Base-by-base conservation (phyloP, 2,888 invertebrate species). In the Apamea epomidion region DNA sequence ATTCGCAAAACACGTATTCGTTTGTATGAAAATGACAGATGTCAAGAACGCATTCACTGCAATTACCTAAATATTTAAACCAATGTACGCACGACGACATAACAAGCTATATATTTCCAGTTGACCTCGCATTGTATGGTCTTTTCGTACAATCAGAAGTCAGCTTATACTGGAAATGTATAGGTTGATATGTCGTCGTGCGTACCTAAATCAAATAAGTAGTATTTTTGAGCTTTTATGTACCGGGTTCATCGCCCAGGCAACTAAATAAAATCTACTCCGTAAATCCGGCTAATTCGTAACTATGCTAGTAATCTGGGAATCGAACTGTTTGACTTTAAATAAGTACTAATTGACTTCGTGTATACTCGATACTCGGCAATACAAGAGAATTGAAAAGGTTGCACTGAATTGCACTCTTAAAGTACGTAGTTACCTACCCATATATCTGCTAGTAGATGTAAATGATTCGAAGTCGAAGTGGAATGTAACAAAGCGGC, bases 401-500 rank as follows among this genome's bases (percentile, higher is more conserved):
- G 18, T 72, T 72, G 72, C 18, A 42, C 12, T 42, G 12, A n/a
- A n/a, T n/a, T 42, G 32, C n/a, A 75, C 18, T 78, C 32, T 62
- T 51, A 42, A 42, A 64, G 45, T 25, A 37, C 37, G 37, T n/a
- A 51, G 51, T 32, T 54, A 32, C 60, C 14, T 48, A 54, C 62
- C 25, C 18, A 29, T 37, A 25, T 72, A 48, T 42, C 6, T 32
- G 42, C 21, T 2, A 48, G 62, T 29, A 73, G 32, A 72, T 58
- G 37, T 64, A 51, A 73, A 69, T 73, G 25, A 73, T 74, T 72
- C 25, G 69, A 29, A 78, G 76, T 75, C 62, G 62, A 60, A 82
- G 77, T 81, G 76, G 58, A 85, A 74, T 37, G 45, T 73, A 82
- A 68, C 80, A 80, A 82, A 80, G 76, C 74, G 74, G 51, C 48